Percentiles rank a stretch among this genome's conserved stretches.
These are phyloP conservation scores for Pyrgus malvae DNA, from an alignment of 2,888 invertebrate species.

Conservation along the genomic window DNA sequence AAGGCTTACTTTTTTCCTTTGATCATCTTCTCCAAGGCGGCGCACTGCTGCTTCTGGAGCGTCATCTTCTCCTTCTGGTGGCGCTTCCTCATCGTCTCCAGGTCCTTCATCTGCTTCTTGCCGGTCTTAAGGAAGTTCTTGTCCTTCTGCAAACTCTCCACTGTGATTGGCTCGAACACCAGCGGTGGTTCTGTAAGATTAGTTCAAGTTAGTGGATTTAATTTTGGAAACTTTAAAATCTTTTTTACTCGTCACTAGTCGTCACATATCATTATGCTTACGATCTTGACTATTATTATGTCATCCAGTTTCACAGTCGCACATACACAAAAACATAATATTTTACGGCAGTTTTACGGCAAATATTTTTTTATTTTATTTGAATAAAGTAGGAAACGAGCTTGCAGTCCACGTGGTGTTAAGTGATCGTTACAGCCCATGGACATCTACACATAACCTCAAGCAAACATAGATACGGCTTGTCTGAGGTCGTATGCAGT, in stretches of 20 bases:
- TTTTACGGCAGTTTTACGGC: no score
- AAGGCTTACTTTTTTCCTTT: conserved; percentile 93
- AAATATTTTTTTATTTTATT: no score
- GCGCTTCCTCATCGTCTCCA: conserved; percentile 94
- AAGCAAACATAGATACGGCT: no score
- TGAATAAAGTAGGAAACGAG: no score
- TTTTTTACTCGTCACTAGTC: neutral
- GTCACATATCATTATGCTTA: neutral
- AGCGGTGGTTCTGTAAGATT: conserved; percentile 83
- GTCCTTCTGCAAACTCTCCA: conserved; percentile 92
- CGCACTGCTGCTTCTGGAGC: conserved; percentile 95
- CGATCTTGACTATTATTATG: no score
- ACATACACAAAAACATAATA: no score
- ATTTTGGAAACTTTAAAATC: neutral
- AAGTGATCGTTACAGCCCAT: no score
- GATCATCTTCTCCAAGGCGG: conserved; percentile 95
- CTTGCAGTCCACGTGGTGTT: no score
- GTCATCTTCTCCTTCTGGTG: conserved; percentile 95
- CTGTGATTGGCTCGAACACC: conserved; percentile 95
- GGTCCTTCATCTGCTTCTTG: conserved; percentile 97
- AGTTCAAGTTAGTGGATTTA: neutral
- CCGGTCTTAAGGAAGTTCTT: conserved; percentile 96
- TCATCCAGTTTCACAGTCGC: no score
- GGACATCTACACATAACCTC: no score
- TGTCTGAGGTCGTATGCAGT: no score